A percentile compares a stretch with the other conserved stretches of the same genome.
phyloP scores from a whole-genome alignment of 2,888 invertebrate genomes.

The Diadegma fenestrale region DNA sequence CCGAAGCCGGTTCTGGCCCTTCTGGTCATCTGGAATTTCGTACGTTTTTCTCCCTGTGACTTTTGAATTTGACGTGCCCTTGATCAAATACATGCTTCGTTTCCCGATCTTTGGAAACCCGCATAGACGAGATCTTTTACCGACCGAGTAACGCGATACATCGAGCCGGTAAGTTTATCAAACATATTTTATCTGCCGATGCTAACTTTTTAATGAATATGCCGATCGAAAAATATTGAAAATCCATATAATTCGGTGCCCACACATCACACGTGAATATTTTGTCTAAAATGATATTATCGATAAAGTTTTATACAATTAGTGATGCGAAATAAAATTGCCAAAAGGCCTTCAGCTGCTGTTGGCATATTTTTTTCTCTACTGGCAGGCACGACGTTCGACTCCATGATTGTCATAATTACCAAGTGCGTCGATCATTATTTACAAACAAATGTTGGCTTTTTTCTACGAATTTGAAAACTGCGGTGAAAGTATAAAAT shows the following conservation, averaged over 20 bases:
- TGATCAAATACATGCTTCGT: too few relatives aligned
- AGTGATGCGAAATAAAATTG: too few relatives aligned
- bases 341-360: not conserved
- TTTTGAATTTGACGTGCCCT: too few relatives aligned
- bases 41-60: too few relatives aligned
- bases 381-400: not conserved
- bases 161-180: not conserved
- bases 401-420: not conserved
- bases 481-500: not conserved
- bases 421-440: not conserved
- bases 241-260: not conserved
- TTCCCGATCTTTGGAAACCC: too few relatives aligned
- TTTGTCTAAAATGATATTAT: not conserved
- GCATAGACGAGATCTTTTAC: not conserved
- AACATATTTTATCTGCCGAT: not conserved
- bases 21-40: too few relatives aligned
- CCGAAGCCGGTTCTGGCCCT: too few relatives aligned
- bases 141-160: not conserved
- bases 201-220: not conserved
- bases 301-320: not conserved
- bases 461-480: not conserved
- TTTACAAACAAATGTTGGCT: too few relatives aligned
- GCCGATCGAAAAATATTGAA: not conserved
- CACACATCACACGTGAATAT: not conserved
- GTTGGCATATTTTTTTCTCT: not conserved